Base-by-base conservation (phyloP, 2,113 vertebrate genomes). In the Dicentrarchus labrax region DNA sequence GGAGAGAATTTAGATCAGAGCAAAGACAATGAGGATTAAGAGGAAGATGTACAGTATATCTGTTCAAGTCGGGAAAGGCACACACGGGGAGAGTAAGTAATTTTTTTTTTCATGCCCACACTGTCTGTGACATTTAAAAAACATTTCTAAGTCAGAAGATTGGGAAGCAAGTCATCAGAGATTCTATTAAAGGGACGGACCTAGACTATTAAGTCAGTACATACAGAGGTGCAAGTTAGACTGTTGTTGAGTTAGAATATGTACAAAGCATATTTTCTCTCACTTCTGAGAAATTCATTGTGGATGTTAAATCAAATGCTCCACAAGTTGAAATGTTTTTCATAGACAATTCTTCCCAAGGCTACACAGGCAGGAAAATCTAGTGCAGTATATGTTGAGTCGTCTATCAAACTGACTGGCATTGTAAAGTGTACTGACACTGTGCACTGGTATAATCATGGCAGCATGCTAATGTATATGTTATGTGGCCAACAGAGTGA, bases 21-120 rank as follows among this genome's bases (percentile, higher is more conserved):
- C 4, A 6, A 36, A 24, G 41, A 67, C 5, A 13, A 72, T 39
- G 61, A 50, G 54, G 60, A 59, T 19, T 59, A 45, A 50, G 45
- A 56, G 51, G 61, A 39, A 48, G 24, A 69, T 61, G 54, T 72
- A 72, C 72, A 62, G 30, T 61, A 51, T 54, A 56, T 61, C 62
- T 74, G 77, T 80, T 85, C 11, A 78, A 76, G 69, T 65, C 66
- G 68, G 90, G 88, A 85, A 90, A 93, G 91, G 90, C 92, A 93
- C 89, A 89, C 72, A 67, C 60, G 76, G 83, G 83, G 82, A 86
- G 83, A 86, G 64, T 38, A 82, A 36, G 53, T 38, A 4, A 53
- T 68, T 13, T 21, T 50, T 13, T 47, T 73, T 62, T 70, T 45
- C 30, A 82, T 67, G 71, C 50, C 21, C n/a, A 70, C 73, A 75